These are phyloP conservation scores for Brachyhypopomus gauderio DNA, from an alignment of 2,113 vertebrate species.

Conservation along the genomic window DNA sequence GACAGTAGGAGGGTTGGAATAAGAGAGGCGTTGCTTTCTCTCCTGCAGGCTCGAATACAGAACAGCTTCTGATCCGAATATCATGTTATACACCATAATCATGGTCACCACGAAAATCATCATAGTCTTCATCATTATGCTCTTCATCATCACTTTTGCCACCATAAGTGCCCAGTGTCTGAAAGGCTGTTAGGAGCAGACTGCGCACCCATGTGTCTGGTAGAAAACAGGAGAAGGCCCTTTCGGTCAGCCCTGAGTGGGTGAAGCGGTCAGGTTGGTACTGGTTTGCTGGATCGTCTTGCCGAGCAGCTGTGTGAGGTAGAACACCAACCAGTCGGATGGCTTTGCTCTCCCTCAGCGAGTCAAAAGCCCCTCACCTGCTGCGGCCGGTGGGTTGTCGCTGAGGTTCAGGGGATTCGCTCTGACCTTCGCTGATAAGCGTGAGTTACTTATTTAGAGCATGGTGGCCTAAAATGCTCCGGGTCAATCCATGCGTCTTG, in stretches of 20 bases:
- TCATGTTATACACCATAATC: background rate
- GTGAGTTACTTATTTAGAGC: background rate
- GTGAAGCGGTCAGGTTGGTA: slow-evolving; percentile 48
- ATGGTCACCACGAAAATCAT: background rate
- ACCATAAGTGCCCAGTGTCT: background rate
- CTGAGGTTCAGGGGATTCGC: background rate
- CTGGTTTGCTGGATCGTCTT: background rate
- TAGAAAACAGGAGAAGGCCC: background rate
- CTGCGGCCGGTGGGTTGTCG: background rate
- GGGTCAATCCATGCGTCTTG: background rate
- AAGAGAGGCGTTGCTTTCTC: slow-evolving; percentile 25
- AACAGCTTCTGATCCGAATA: background rate
- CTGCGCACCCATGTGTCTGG: background rate
- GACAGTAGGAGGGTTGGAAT: background rate
- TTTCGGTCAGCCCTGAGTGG: background rate
- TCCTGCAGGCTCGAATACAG: slow-evolving; percentile 16
- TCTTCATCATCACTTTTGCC: background rate
- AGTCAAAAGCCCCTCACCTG: background rate
- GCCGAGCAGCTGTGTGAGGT: background rate
- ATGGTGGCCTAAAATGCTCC: background rate
- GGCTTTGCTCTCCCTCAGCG: background rate
- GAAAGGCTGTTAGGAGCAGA: background rate
- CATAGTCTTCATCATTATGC: background rate
- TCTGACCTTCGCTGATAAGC: background rate
- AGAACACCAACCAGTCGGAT: background rate